phyloP scores from a whole-genome alignment of 2,888 invertebrate species.

The Lypha dubia region DNA sequence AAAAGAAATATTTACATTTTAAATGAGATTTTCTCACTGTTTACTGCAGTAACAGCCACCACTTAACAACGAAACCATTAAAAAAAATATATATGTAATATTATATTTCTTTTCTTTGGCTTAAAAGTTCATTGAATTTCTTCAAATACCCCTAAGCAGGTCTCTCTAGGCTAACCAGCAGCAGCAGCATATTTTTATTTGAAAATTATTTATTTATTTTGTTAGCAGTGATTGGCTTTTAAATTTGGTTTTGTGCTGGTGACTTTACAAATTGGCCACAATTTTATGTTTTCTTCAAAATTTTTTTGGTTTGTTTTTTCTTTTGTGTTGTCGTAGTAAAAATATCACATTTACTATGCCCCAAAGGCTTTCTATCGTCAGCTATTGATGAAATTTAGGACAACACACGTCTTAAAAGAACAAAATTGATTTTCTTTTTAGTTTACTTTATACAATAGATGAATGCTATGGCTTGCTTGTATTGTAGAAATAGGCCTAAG shows the following conservation, averaged over 20 bases:
- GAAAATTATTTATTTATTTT: not conserved
- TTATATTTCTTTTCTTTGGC: not conserved
- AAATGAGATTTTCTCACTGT: no score
- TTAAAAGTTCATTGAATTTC: conserved; percentile 10
- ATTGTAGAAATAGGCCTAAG: not conserved
- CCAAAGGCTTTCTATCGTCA: not conserved
- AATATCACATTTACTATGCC: conserved; percentile 6
- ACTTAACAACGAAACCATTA: no score
- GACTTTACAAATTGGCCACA: conserved; percentile 12
- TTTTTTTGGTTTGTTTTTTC: not conserved
- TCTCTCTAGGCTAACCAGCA: not conserved
- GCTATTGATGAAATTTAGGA: conserved; percentile 27
- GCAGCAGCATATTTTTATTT: not conserved
- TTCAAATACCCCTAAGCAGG: no score
- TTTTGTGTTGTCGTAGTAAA: not conserved
- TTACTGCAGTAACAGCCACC: no score
- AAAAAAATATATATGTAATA: no score
- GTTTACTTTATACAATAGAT: not conserved
- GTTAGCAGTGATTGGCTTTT: not conserved
- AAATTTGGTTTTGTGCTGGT: not conserved
- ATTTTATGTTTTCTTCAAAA: not conserved
- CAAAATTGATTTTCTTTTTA: conserved; percentile 32
- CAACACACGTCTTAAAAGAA: conserved; percentile 25
- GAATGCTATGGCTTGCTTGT: not conserved
- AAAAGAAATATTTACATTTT: no score